These are phyloP conservation scores for Phenacoccus solenopsis DNA, from an alignment of 1,140 invertebrate species.

Conservation along the genomic window DNA sequence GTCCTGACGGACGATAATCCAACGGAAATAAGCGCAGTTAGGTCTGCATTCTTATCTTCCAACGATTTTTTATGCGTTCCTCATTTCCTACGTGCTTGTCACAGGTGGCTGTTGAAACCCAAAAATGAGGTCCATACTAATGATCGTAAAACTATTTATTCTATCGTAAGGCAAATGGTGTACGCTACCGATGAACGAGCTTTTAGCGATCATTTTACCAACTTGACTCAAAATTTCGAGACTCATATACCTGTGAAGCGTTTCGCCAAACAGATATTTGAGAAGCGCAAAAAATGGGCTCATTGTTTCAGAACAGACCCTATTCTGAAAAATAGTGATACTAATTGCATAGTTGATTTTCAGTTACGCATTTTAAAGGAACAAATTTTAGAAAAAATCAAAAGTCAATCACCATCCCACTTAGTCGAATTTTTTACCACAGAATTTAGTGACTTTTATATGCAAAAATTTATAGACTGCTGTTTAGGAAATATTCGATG, in stretches of 20 bases:
- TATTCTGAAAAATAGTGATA: neutral
- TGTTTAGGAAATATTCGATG: neutral
- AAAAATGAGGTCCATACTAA: neutral
- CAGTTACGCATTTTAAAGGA: neutral
- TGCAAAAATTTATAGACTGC: neutral
- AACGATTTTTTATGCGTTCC: neutral
- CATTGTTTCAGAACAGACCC: neutral
- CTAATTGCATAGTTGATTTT: neutral
- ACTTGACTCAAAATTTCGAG: neutral
- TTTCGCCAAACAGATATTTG: neutral
- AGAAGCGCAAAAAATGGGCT: conserved; percentile 2
- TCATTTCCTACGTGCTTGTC: neutral
- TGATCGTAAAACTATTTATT: neutral
- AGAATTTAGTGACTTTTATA: neutral
- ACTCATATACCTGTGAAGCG: neutral
- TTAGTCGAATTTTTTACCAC: neutral
- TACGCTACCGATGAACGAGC: neutral
- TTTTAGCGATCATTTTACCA: neutral
- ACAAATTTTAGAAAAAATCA: neutral
- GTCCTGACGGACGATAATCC: neutral
- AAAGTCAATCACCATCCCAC: neutral
- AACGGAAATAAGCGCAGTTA: neutral
- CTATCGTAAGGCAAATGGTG: neutral
- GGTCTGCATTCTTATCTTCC: neutral
- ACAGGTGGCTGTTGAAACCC: neutral